Evolutionary conservation across 2,113 vertebrate species (phyloP), one percentile per base, ranked within the genome.

Genomic region (Noturus placidus): DNA sequence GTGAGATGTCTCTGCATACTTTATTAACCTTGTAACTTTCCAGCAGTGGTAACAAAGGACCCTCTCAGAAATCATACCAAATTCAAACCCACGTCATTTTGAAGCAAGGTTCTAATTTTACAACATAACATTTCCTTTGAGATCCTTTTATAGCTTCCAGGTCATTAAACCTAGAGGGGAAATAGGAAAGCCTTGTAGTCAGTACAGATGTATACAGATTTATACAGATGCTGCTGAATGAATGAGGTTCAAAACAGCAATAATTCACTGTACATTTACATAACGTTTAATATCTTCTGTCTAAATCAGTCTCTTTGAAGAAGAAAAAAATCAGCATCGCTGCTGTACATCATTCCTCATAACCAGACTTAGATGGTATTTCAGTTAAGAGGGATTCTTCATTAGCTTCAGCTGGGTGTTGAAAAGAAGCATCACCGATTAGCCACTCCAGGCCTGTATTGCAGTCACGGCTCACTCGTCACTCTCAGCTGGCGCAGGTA

Each of bases 401-500:
- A 70, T 83, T 59, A 88, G 65, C 80, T 42, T 83, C 56, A 77
- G 57, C 52, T 63, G 25, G 65, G 79, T 91, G 87, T 78, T 85
- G 84, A 86, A 88, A 91, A 85, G 80, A 46, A 86, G 76, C 84
- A 57, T 84, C 56, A 80, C 54, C 30, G n/a, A 35, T 57, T 57
- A 22, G 78, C 81, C 78, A 87, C 67, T n/a, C 33, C 50, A 65
- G 86, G 70, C 46, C 50, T 84, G 82, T 56, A 65, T 38, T 65
- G 35, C 46, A 82, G 50, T 82, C 85, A 59, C 30, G 82, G 72
- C 87, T 84, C 87, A 67, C 86, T 87, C 88, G 84, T 92, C 91
- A 88, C 86, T 90, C 84, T 82, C 30, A 84, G 85, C 80, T 52
- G 22, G 54, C 25, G 2, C 84, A 56, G 22, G 33, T 69, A 42